Evolutionary conservation across 2,888 invertebrate species (phyloP), one percentile per base, ranked within the genome.

Genomic region (Chrysolina americana): DNA sequence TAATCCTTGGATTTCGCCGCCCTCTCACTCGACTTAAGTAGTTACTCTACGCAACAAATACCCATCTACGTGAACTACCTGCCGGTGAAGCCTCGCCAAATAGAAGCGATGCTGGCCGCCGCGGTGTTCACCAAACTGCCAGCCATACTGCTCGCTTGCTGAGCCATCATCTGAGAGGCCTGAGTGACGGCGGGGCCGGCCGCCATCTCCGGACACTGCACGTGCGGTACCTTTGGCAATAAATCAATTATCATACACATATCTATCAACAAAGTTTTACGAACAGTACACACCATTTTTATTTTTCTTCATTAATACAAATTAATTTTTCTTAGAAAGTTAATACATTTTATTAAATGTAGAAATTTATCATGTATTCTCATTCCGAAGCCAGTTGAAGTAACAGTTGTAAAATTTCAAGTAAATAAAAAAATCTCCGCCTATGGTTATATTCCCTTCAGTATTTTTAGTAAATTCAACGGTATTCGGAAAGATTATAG

Each of bases 111-210:
- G 78, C 95, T 94, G 73, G 95, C 94, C 69, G 95, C 95, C 36
- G 95, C 95, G 82, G 95, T 95, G 73, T 94, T 93, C 82, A 95
- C 92, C 23, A 96, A 90, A 69, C 95, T 93, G 41, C 93, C 93
- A 53, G 93, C 93, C 79, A 93, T 91, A 88, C 92, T 90, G 80
- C 83, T 89, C 56, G 89, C 89, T 56, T 88, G 83, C 70, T 83
- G 88, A 76, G 82, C 87, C 79, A 80, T 87, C 73, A 85, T 85
- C 78, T 84, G 87, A 71, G 89, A 89, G 65, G 87, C 79, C 85
- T 89, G 85, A 0, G 83, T 80, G 65, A 80, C 79, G 8, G 82
- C 83, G 23, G 85, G 80, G 36, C 85, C 85, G 36, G 85, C 81
- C 70, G 84, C 77, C 50, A 89, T 88, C 83, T 91, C 91, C 1